Percentiles rank a stretch among this genome's conserved stretches.
phyloP scores from a whole-genome alignment of 2,888 invertebrate species.

The Thumatha senex region DNA sequence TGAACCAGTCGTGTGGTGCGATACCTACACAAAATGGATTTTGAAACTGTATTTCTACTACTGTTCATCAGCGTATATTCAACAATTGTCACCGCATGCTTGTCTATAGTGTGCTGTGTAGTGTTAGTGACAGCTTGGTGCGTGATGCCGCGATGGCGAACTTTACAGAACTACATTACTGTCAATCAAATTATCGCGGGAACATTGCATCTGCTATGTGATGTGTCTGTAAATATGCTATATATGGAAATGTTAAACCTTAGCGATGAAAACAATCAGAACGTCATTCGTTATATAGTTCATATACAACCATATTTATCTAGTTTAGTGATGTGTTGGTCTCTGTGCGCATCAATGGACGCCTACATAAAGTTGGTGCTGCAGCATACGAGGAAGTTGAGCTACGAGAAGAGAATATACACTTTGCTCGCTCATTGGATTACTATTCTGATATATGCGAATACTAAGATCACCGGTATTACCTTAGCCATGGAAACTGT shows the following conservation, averaged over 20 bases:
- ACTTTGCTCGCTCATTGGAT: constrained; percentile 3
- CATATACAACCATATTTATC: neutral
- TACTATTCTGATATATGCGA: constrained; percentile 4
- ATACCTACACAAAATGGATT: too few relatives aligned
- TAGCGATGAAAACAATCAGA: neutral
- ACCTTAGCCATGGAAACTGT: constrained; percentile 3
- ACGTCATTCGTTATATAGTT: too few relatives aligned
- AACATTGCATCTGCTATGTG: constrained; percentile 2
- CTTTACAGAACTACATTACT: constrained; percentile 9
- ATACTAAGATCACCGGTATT: neutral
- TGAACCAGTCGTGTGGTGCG: too few relatives aligned
- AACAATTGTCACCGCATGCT: too few relatives aligned
- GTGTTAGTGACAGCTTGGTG: constrained; percentile 6
- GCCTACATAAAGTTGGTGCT: constrained; percentile 28
- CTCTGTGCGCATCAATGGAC: constrained; percentile 13
- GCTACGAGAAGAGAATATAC: constrained; percentile 19
- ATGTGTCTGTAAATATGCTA: too few relatives aligned
- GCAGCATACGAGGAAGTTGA: constrained; percentile 16
- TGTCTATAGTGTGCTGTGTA: constrained; percentile 3
- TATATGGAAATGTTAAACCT: too few relatives aligned
- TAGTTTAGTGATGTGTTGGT: constrained; percentile 3
- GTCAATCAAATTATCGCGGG: constrained; percentile 8
- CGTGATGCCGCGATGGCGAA: constrained; percentile 10
- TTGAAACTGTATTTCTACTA: too few relatives aligned
- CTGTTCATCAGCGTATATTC: too few relatives aligned